Evolutionary conservation across 2,113 vertebrate species (phyloP).

Genomic region (Pungitius pungitius): DNA sequence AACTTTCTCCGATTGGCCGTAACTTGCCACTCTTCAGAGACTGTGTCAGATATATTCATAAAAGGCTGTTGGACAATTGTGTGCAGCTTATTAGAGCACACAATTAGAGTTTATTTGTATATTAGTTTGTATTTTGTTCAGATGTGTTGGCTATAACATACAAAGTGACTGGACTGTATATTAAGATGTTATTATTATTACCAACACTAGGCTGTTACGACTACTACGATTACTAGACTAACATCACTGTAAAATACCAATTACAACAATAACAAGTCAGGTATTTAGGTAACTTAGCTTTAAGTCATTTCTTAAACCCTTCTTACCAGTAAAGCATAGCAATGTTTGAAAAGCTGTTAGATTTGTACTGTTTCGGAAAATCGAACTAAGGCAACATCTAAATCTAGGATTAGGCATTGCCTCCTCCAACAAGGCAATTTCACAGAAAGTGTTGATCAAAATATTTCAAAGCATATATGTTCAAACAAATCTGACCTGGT

Average conservation of each 20-base stretch:
- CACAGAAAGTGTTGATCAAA: background rate
- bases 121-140: background rate
- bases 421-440: too few species aligned
- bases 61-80: constrained; percentile 26
- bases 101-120: background rate
- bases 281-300: background rate
- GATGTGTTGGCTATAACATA: background rate
- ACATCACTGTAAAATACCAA: background rate
- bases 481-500: too few species aligned
- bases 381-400: background rate
- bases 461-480: background rate
- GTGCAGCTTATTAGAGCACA: background rate
- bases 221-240: background rate
- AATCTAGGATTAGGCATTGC: too few species aligned
- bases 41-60: constrained; percentile 30
- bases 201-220: background rate
- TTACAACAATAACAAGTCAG: background rate
- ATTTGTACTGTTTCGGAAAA: background rate
- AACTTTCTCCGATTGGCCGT: constrained; percentile 65
- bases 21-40: constrained; percentile 5
- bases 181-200: background rate
- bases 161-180: background rate
- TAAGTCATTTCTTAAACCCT: background rate
- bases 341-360: background rate
- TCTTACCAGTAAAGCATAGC: background rate